These are phyloP conservation scores for Pitta sordida DNA, from an alignment of 2,113 vertebrate species.

Conservation along the genomic window DNA sequence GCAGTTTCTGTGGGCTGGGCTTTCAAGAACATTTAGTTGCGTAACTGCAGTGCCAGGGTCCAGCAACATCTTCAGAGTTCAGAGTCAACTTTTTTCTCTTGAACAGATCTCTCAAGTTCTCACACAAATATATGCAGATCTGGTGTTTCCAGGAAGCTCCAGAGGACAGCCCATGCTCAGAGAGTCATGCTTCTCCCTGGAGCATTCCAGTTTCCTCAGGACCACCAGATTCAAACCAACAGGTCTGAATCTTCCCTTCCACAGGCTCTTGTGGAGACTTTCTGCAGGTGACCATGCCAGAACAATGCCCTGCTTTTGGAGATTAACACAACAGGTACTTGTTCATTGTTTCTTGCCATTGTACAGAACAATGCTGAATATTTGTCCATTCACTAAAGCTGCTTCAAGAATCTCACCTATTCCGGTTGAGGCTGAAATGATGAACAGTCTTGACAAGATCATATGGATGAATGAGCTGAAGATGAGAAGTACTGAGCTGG, in stretches of 20 bases:
- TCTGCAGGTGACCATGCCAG: not conserved
- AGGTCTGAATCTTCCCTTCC: not conserved
- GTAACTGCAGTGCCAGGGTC: not conserved
- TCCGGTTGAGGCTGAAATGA: not conserved
- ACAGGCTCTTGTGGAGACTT: not conserved
- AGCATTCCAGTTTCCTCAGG: not conserved
- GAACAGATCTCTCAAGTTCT: not conserved
- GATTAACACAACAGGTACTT: not conserved
- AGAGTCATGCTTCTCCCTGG: not conserved
- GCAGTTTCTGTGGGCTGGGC: not conserved
- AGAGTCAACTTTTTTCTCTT: not conserved
- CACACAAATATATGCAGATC: not conserved
- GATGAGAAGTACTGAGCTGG: not conserved
- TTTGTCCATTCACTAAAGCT: not conserved
- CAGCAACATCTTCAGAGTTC: not conserved
- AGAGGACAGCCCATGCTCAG: not conserved
- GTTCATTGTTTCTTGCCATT: not conserved
- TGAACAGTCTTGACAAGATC: not conserved
- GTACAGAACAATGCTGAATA: not conserved
- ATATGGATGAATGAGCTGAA: not conserved
- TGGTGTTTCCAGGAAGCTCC: not conserved
- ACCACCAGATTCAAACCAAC: not conserved
- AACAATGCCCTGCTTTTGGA: not conserved
- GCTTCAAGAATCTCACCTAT: not conserved
- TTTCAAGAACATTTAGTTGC: not conserved